Conservation (phyloP, 1,140 invertebrate species). For the Megalonaias nervosa region DNA sequence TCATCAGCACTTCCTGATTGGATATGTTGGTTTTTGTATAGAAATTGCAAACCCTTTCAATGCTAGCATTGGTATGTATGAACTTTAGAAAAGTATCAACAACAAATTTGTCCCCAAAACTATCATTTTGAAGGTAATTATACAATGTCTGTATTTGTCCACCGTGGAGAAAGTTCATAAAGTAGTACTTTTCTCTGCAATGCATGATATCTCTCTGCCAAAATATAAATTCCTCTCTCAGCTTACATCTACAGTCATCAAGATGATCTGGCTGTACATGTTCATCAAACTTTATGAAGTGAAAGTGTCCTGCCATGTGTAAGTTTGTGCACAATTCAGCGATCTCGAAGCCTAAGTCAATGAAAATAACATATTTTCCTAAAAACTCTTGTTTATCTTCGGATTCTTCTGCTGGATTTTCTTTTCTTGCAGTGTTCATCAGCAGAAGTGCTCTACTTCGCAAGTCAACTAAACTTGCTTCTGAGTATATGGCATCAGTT, state of each 20-base stretch:
- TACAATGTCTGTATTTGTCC: slow-evolving; percentile 8
- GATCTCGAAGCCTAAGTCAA: slow-evolving; percentile 26
- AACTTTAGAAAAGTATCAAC: slow-evolving; percentile 1
- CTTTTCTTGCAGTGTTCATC: slow-evolving; percentile 42
- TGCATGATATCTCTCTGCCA: background rate
- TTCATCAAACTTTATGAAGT: slow-evolving; percentile 1
- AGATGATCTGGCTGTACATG: background rate
- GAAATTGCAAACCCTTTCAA: background rate
- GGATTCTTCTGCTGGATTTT: background rate
- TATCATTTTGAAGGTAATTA: slow-evolving; percentile 15
- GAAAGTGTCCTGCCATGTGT: slow-evolving; percentile 26
- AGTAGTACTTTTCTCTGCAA: slow-evolving; percentile 14
- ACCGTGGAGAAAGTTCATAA: slow-evolving; percentile 27
- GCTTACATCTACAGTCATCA: background rate
- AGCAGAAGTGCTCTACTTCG: slow-evolving; percentile 42
- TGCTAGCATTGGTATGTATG: slow-evolving; percentile 13
- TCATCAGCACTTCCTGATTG: too few species aligned
- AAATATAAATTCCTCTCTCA: background rate
- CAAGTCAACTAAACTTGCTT: slow-evolving; percentile 24
- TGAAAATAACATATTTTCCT: slow-evolving; percentile 11
- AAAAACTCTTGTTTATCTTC: slow-evolving; percentile 19
- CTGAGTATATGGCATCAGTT: background rate
- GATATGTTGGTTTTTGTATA: too few species aligned
- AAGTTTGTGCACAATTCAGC: background rate
- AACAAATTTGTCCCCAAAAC: background rate